Evolutionary conservation across 2,797 vertebrate species (phyloP).

Genomic region (Rhincodon typus): DNA sequence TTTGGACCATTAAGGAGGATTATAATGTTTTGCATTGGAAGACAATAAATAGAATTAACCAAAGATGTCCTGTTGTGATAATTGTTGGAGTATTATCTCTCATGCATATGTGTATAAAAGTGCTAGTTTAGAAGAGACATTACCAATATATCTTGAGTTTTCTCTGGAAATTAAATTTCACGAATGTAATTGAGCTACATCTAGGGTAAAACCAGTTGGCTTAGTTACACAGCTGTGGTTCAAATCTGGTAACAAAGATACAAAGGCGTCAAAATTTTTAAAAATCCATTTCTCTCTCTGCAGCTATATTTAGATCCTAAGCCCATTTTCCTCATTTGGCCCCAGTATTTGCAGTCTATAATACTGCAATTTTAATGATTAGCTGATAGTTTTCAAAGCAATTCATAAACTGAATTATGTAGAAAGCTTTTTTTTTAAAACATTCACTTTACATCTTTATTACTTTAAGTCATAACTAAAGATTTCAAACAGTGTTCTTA

Average conservation of each 20-base stretch:
- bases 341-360: background rate
- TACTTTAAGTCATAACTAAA: background rate
- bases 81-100: background rate
- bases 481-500: background rate
- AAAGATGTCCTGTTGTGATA: slow-evolving; percentile 5
- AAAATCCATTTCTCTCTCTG: background rate
- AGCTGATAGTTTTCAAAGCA: background rate
- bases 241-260: background rate
- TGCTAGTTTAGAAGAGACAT: background rate
- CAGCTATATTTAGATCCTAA: background rate
- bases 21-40: background rate
- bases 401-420: background rate
- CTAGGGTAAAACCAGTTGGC: background rate
- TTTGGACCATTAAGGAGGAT: background rate
- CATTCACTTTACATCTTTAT: background rate
- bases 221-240: background rate
- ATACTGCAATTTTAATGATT: background rate
- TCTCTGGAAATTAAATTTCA: background rate
- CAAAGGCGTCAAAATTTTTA: background rate
- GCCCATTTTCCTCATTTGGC: background rate
- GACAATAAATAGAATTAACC: background rate
- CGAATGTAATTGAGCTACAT: background rate
- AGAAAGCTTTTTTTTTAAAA: background rate
- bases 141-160: background rate
- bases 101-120: background rate